A percentile compares a stretch with the other conserved stretches of the same genome.
Conservation (phyloP, 2,797 vertebrate species). For the Pipistrellus pipistrellus region DNA sequence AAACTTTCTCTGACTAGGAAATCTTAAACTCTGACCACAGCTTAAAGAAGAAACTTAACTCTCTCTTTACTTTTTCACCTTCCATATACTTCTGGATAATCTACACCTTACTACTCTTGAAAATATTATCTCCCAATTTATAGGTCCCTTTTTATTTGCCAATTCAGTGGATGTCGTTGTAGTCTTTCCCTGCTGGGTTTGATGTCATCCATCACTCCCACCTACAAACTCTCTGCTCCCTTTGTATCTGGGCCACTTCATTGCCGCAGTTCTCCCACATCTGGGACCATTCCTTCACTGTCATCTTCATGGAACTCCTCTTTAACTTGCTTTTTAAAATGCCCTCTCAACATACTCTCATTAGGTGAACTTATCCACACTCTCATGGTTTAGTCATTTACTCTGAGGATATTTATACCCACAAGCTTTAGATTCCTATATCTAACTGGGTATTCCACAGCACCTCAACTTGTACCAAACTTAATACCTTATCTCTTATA, state of each 20-base stretch:
- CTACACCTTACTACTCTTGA: neutral
- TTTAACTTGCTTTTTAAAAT: slow-evolving; percentile 8
- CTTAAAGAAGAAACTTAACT: neutral
- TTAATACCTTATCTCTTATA: neutral
- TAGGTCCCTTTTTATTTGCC: neutral
- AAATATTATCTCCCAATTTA: neutral
- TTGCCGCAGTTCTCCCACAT: neutral
- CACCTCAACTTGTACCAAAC: neutral
- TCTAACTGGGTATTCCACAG: slow-evolving; percentile 3
- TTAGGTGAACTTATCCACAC: neutral
- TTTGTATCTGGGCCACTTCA: neutral
- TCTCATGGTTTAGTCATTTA: neutral
- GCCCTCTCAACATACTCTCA: neutral
- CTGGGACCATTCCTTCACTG: neutral
- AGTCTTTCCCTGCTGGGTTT: neutral
- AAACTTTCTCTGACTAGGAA: neutral
- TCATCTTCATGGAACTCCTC: neutral
- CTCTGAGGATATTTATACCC: neutral
- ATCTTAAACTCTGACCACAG: neutral
- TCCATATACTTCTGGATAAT: neutral
- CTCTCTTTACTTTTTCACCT: neutral
- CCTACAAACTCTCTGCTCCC: neutral
- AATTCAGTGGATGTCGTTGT: neutral
- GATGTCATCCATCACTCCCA: neutral
- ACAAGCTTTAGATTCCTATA: neutral